Evolutionary conservation across 1,140 invertebrate species (phyloP).

Genomic region (Drosophila persimilis): DNA sequence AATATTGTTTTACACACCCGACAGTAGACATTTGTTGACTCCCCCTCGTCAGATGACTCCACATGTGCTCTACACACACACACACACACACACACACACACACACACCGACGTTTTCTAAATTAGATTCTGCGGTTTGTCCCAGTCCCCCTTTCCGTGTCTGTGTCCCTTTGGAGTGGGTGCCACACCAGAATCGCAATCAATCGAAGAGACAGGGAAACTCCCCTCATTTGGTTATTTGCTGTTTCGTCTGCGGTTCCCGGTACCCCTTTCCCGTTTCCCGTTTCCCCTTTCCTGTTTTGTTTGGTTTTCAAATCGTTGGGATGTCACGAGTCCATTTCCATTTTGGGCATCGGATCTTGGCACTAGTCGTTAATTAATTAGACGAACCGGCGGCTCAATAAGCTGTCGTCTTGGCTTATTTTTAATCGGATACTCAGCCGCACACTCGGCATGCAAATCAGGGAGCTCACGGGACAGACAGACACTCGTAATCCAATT

Average conservation of each 20-base stretch:
- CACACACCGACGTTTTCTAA: constrained; percentile 46
- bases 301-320: background rate
- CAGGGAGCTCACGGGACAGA: constrained; percentile 30
- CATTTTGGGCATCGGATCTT: constrained; percentile 1
- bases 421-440: constrained; percentile 40
- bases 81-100: constrained; percentile 45
- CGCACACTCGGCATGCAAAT: constrained; percentile 59
- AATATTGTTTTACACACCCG: constrained; percentile 56
- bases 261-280: background rate
- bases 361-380: constrained; percentile 60
- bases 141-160: constrained; percentile 10
- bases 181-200: constrained; percentile 23
- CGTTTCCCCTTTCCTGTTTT: background rate
- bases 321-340: background rate
- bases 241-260: constrained; percentile 49
- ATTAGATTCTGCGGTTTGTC: constrained; percentile 72
- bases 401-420: constrained; percentile 40
- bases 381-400: constrained; percentile 36
- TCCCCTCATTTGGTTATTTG: constrained; percentile 55
- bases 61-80: constrained; percentile 18
- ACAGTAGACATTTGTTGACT: constrained; percentile 27
- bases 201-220: constrained; percentile 21
- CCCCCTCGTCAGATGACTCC: constrained; percentile 3
- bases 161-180: background rate
- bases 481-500: constrained; percentile 69